Conservation (phyloP, 1,140 invertebrate genomes). For the Paramacrobiotus metropolitanus region DNA sequence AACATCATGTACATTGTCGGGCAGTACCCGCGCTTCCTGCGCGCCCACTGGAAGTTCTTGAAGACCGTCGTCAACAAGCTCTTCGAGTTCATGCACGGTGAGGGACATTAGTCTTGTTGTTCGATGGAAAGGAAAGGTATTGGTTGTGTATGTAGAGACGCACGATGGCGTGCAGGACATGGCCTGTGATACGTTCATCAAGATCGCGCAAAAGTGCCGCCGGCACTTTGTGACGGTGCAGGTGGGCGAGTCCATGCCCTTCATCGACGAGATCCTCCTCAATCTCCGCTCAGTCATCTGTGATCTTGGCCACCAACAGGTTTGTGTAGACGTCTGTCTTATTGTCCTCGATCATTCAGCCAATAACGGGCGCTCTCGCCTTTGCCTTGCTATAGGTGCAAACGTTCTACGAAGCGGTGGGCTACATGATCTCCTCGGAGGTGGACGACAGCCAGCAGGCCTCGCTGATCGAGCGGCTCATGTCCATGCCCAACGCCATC, state of each 20-base stretch:
- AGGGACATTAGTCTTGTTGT: conserved; percentile 11
- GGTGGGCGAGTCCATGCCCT: conserved; percentile 82
- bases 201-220: conserved; percentile 96
- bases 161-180: conserved; percentile 95
- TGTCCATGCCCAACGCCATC: conserved; percentile 88
- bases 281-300: conserved; percentile 94
- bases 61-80: conserved; percentile 99
- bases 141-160: conserved; percentile 41
- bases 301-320: conserved; percentile 88
- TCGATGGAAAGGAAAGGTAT: not conserved
- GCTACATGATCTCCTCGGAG: conserved; percentile 93
- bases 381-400: conserved; percentile 45
- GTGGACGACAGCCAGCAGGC: conserved; percentile 67
- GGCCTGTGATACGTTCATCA: conserved; percentile 99
- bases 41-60: conserved; percentile 99
- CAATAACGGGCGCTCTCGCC: conserved; percentile 1
- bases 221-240: conserved; percentile 86
- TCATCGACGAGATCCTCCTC: conserved; percentile 93
- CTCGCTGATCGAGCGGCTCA: conserved; percentile 84
- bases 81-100: conserved; percentile 99
- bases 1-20: conserved; percentile 99
- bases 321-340: conserved; percentile 18
- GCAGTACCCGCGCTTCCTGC: conserved; percentile 91
- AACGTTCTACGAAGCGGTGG: conserved; percentile 98
- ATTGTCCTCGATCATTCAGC: not conserved